phyloP scores from a whole-genome alignment of 2,797 vertebrate genomes.

The Ctenosaura bakeri region DNA sequence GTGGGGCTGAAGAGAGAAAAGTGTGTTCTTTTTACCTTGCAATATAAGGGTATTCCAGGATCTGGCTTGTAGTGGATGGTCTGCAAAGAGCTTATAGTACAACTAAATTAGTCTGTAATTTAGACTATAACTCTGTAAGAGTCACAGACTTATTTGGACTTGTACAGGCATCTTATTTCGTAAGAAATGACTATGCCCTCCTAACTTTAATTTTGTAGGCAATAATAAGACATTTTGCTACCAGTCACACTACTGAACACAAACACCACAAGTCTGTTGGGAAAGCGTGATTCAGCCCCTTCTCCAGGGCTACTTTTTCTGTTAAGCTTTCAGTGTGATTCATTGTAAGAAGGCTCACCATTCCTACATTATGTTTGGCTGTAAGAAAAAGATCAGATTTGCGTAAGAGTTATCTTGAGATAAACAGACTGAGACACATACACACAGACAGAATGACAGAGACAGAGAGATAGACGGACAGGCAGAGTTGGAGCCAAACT shows the following conservation, averaged over 20 bases:
- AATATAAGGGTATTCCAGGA: neutral
- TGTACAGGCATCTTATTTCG: neutral
- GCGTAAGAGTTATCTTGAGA: neutral
- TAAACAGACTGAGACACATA: too few species aligned
- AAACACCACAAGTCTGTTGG: neutral
- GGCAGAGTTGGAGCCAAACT: too few species aligned
- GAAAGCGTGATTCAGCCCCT: neutral
- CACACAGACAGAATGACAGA: too few species aligned
- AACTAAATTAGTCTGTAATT: neutral
- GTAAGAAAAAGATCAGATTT: neutral
- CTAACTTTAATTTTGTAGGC: neutral
- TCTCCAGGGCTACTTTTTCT: neutral
- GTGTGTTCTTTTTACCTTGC: neutral
- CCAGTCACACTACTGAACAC: neutral
- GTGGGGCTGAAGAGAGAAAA: neutral
- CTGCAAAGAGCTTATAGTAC: neutral
- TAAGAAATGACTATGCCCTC: too few species aligned
- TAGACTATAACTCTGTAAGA: too few species aligned
- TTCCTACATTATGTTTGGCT: neutral
- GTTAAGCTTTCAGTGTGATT: neutral
- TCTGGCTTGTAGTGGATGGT: neutral
- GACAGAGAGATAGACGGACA: too few species aligned
- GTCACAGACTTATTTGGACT: neutral
- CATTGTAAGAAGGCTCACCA: neutral
- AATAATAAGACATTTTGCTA: neutral